Conservation (phyloP, 1,140 invertebrate genomes). For the Drosophila pseudoananassae region DNA sequence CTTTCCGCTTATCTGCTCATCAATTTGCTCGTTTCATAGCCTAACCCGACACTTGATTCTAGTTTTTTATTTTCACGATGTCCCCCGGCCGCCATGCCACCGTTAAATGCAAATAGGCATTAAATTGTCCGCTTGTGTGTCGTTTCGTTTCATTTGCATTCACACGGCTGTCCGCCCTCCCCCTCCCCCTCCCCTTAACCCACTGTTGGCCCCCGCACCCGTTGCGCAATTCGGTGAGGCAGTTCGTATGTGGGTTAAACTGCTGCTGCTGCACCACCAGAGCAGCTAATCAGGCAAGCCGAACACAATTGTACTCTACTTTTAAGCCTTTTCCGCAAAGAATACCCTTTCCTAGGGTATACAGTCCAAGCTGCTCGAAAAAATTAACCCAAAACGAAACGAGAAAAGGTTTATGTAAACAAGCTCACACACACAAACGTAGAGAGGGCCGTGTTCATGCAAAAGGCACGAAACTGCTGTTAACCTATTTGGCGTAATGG, state of each 20-base stretch:
- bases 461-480: conserved; percentile 76
- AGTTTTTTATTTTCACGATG: conserved; percentile 43
- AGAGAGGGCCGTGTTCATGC: conserved; percentile 52
- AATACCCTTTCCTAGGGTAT: not conserved
- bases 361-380: conserved; percentile 7
- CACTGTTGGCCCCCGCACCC: conserved; percentile 16
- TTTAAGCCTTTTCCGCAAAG: not conserved
- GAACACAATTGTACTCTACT: not conserved
- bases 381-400: conserved; percentile 49
- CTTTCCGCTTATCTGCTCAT: conserved; percentile 44
- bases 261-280: conserved; percentile 24
- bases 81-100: conserved; percentile 37
- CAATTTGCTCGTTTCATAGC: conserved; percentile 62
- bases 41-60: conserved; percentile 72
- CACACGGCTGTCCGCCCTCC: conserved; percentile 20
- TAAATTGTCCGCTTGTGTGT: conserved; percentile 76
- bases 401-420: conserved; percentile 74
- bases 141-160: conserved; percentile 77
- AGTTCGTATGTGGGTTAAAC: conserved; percentile 66
- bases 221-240: conserved; percentile 61
- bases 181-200: not conserved
- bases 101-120: conserved; percentile 77
- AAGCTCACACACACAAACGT: conserved; percentile 25
- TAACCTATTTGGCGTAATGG: conserved; percentile 76
- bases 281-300: not conserved